Evolutionary conservation across 2,113 vertebrate species (phyloP).

Genomic region (Tupaia tana): DNA sequence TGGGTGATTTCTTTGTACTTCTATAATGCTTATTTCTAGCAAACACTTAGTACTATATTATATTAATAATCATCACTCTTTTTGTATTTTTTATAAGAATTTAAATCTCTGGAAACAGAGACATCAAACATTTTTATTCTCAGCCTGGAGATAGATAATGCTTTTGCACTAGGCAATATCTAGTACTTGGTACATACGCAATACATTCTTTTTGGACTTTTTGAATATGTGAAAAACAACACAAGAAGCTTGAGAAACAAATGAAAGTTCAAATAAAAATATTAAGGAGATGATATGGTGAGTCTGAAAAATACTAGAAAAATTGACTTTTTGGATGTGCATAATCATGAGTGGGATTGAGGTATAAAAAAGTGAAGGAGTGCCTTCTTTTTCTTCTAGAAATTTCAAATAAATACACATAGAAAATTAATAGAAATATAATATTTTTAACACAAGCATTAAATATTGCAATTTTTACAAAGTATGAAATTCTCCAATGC

Average conservation of each 20-base stretch:
- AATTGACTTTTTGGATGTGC: not conserved
- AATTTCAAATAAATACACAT: not conserved
- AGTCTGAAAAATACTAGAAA: not conserved
- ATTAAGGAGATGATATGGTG: not conserved
- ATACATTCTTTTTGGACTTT: not conserved
- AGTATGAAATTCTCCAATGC: not conserved
- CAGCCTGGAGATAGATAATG: not conserved
- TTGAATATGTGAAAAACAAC: not conserved
- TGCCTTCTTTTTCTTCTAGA: not conserved
- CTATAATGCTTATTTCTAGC: not conserved
- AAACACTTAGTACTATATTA: not conserved
- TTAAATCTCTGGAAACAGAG: not conserved
- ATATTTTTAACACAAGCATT: not conserved
- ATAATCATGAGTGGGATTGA: not conserved
- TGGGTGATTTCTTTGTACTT: not conserved
- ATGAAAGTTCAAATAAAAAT: not conserved
- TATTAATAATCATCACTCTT: not conserved
- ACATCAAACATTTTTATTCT: not conserved
- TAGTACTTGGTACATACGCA: not conserved
- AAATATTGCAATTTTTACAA: not conserved
- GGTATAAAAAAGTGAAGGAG: not conserved
- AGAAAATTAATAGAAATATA: not conserved
- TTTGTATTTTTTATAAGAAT: not conserved
- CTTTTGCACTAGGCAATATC: not conserved
- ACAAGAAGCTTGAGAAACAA: not conserved